A percentile compares a stretch with the other conserved stretches of the same genome.
Evolutionary conservation across 2,113 vertebrate genomes (phyloP).

Genomic region (Jaculus jaculus): DNA sequence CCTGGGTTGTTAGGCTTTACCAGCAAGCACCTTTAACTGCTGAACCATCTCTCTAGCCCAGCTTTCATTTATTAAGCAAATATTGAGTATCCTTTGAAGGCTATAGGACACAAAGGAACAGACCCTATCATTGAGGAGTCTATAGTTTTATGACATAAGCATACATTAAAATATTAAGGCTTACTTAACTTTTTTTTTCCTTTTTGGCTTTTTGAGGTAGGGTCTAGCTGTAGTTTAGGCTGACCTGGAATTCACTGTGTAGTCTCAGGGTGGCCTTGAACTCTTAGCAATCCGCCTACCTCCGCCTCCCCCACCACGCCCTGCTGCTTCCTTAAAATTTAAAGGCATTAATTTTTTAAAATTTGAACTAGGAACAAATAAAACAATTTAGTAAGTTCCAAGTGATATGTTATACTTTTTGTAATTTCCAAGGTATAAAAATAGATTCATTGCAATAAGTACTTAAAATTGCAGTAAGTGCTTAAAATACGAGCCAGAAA

Average conservation of each 20-base stretch:
- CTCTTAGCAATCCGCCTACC: too few species aligned
- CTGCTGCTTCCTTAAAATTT: constrained; percentile 28
- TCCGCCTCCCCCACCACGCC: too few species aligned
- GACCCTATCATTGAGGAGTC: not conserved
- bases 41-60: too few species aligned
- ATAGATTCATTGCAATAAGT: not conserved
- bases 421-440: not conserved
- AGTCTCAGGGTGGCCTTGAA: too few species aligned
- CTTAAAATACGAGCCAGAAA: not conserved
- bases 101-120: not conserved
- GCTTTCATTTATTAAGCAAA: constrained; percentile 24
- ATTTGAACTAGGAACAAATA: constrained; percentile 18
- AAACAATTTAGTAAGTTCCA: not conserved
- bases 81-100: not conserved
- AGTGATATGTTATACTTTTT: not conserved
- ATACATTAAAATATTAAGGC: constrained; percentile 29
- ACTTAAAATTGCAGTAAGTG: not conserved
- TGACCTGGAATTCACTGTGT: too few species aligned
- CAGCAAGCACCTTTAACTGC: too few species aligned
- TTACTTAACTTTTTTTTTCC: too few species aligned
- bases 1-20: too few species aligned
- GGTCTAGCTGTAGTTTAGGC: too few species aligned
- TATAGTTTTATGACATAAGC: not conserved
- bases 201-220: too few species aligned
- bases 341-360: not conserved